Evolutionary conservation across 2,888 invertebrate genomes (phyloP).

Genomic region (Lasioglossum zephyrum): DNA sequence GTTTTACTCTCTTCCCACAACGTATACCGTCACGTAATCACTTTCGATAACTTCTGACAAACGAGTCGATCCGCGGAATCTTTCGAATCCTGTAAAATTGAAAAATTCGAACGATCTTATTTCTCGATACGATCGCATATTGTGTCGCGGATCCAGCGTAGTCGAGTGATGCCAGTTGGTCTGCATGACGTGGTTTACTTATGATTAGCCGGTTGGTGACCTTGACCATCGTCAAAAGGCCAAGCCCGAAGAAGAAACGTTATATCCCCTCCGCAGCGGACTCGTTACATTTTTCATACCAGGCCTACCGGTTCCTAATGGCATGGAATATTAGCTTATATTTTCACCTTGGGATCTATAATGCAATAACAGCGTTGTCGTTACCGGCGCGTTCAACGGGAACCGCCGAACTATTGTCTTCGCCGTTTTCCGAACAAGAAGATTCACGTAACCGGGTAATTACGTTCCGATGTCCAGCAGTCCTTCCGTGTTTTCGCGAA

Average conservation of each 20-base stretch:
- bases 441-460: constrained; percentile 4
- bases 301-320: constrained; percentile 33
- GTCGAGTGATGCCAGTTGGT: constrained; percentile 12
- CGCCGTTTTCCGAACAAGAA: background rate
- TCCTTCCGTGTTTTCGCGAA: background rate
- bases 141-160: background rate
- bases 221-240: constrained; percentile 73
- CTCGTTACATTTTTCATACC: constrained; percentile 65
- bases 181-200: constrained; percentile 66
- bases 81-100: no score
- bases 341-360: constrained; percentile 56
- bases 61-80: no score
- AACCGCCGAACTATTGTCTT: background rate
- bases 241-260: constrained; percentile 58
- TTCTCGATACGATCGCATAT: constrained; percentile 11
- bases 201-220: constrained; percentile 59
- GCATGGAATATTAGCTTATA: constrained; percentile 39
- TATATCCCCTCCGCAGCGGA: constrained; percentile 47
- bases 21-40: no score
- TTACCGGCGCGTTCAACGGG: background rate
- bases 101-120: background rate
- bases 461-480: background rate
- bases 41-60: no score
- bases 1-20: no score
- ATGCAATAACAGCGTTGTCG: background rate